phyloP scores from a whole-genome alignment of 2,113 vertebrate genomes.

The Cranoglanis bouderius region DNA sequence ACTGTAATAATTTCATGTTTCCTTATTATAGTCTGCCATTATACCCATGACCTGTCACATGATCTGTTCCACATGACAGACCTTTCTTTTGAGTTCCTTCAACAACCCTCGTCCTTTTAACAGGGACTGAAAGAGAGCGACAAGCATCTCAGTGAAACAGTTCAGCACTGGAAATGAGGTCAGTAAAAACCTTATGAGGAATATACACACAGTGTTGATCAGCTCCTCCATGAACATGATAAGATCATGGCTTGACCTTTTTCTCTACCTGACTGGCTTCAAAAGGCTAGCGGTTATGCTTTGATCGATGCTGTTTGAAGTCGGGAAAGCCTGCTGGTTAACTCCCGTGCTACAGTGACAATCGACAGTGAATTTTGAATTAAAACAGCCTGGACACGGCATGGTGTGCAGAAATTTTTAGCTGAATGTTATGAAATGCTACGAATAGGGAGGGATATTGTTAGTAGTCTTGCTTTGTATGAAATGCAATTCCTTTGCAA shows the following conservation, averaged over 20 bases:
- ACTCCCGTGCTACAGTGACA: slow-evolving; percentile 63
- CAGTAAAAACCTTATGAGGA: neutral
- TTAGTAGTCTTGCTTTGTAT: neutral
- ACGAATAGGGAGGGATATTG: neutral
- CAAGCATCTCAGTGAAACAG: neutral
- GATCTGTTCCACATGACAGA: neutral
- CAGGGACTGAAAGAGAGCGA: neutral
- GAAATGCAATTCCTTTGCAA: neutral
- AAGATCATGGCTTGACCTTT: slow-evolving; percentile 63
- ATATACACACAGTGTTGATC: neutral
- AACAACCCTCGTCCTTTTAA: neutral
- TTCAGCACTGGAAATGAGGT: neutral
- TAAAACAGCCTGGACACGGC: neutral
- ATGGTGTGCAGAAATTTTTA: neutral
- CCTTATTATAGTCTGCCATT: neutral
- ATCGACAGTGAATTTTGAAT: slow-evolving; percentile 59
- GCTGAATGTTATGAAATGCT: neutral
- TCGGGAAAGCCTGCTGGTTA: slow-evolving; percentile 64
- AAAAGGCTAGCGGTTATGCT: slow-evolving; percentile 55
- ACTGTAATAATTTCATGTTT: neutral
- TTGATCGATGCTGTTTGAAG: slow-evolving; percentile 62
- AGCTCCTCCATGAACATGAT: slow-evolving; percentile 13
- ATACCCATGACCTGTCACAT: neutral
- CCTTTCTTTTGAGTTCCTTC: neutral
- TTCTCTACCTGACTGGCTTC: slow-evolving; percentile 55